phyloP scores from a whole-genome alignment of 1,140 invertebrate genomes.

The Eriocheir sinensis region DNA sequence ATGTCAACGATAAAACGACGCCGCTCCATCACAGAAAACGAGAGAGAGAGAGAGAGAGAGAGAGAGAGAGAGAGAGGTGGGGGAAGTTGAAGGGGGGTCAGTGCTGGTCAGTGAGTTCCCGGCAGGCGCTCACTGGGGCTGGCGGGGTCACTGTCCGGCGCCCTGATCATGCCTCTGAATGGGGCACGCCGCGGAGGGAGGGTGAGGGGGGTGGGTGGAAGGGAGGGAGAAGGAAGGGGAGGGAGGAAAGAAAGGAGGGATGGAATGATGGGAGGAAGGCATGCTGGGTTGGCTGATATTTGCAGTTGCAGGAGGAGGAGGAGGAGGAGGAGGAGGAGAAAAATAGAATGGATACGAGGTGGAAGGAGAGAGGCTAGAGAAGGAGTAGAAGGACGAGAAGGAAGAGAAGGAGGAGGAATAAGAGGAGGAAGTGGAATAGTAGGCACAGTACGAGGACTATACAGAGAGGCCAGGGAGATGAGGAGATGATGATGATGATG shows the following conservation, averaged over 20 bases:
- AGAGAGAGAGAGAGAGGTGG: constrained; percentile 11
- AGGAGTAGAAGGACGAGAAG: not conserved
- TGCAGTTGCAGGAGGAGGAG: not conserved
- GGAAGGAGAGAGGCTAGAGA: not conserved
- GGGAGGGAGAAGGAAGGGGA: too few relatives aligned
- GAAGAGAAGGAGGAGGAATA: too few relatives aligned
- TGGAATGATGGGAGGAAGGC: not conserved
- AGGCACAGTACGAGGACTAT: too few relatives aligned
- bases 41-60: not conserved
- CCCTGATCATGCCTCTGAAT: constrained; percentile 3
- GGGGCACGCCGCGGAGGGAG: not conserved
- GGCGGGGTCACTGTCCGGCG: not conserved
- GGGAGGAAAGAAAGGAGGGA: too few relatives aligned
- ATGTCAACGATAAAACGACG: not conserved
- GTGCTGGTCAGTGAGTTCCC: not conserved
- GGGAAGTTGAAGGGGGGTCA: not conserved
- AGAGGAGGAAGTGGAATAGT: too few relatives aligned
- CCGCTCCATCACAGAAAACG: not conserved
- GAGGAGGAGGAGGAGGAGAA: too few relatives aligned
- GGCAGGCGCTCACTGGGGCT: not conserved
- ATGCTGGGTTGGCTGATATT: not conserved
- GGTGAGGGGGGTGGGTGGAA: too few relatives aligned
- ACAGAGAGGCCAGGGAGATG: too few relatives aligned
- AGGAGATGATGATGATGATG: too few relatives aligned
- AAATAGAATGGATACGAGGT: not conserved